Base-by-base conservation (phyloP, 2,113 vertebrate genomes). In the Mellivora capensis region DNA sequence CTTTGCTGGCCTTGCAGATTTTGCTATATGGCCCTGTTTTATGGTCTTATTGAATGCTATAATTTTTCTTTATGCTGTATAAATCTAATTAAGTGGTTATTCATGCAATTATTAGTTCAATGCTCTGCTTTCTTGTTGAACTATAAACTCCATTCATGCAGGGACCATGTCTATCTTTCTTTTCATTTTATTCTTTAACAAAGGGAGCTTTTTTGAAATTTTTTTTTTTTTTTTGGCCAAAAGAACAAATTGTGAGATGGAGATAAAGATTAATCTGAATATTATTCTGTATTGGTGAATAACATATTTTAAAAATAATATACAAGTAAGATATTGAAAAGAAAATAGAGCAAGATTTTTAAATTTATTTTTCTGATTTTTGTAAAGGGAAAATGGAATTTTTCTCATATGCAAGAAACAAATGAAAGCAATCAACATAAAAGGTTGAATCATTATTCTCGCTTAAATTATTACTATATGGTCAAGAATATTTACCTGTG, bases 71-170 rank as follows among this genome's bases (percentile, higher is more conserved):
- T 83, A 84, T 93, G 90, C 67, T 95, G 21, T 39, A 91, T 92
- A 96, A 97, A 92, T 95, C 74, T 96, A 97, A 93, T 96, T 93
- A 90, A 97, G 67, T 91, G 42, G 69, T 87, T 96, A 96, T 87
- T 86, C 91, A 94, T 89, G 89, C n/a, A 79, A 93, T 97, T 96
- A 95, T 85, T 93, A 96, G 31, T 90, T 93, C 94, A 94, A 91
- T 94, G 52, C 29, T 69, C 34, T 95, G 34, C 62, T 96, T 71
- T 89, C n/a, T 37, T 79, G 3, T 88, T 89, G 61, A 96, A 89
- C 39, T 94, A 31, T 91, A 96, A 80, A 83, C 69, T 96, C 79
- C 39, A 94, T 86, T 91, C 93, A 52, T 86, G 29, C 91, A 95
- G n/a, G 7, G 34, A 96, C 72, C 47, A 47, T 52, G 74, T 89